These are phyloP conservation scores for Myotis vivesi DNA, from an alignment of 2,797 vertebrate genomes.

Conservation along the genomic window DNA sequence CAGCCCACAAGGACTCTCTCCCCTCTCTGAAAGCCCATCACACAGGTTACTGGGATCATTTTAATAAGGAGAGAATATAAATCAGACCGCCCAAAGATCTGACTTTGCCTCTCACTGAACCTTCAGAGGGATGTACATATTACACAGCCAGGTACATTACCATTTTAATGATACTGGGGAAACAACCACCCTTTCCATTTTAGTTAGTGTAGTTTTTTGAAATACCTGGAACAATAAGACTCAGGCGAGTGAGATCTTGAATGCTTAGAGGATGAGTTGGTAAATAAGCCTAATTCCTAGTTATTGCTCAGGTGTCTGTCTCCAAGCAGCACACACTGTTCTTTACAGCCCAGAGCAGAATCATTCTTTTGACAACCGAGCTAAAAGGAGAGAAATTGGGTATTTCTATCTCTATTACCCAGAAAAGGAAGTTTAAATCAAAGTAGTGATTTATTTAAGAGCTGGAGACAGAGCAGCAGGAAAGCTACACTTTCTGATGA, in stretches of 20 bases:
- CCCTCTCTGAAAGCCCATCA: not conserved
- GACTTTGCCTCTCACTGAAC: not conserved
- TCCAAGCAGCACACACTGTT: not conserved
- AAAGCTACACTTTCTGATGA: not conserved
- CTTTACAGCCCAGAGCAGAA: not conserved
- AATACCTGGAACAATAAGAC: not conserved
- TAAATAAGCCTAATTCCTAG: not conserved
- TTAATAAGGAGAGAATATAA: not conserved
- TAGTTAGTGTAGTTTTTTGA: constrained; percentile 27
- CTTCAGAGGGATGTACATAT: not conserved
- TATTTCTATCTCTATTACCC: not conserved
- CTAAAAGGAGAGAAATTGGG: not conserved
- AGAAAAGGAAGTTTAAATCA: not conserved
- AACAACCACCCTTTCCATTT: not conserved
- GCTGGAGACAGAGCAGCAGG: not conserved
- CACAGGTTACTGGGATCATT: not conserved
- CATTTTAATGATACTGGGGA: not conserved
- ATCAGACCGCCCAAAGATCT: not conserved
- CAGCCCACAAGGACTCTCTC: not conserved
- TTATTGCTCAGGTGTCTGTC: not conserved
- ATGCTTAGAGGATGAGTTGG: not conserved
- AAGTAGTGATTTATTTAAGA: not conserved
- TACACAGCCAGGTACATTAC: not conserved
- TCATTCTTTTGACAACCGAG: not conserved
- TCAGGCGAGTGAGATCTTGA: not conserved